Evolutionary conservation across 2,888 invertebrate genomes (phyloP).

Genomic region (Tenthredo notha): DNA sequence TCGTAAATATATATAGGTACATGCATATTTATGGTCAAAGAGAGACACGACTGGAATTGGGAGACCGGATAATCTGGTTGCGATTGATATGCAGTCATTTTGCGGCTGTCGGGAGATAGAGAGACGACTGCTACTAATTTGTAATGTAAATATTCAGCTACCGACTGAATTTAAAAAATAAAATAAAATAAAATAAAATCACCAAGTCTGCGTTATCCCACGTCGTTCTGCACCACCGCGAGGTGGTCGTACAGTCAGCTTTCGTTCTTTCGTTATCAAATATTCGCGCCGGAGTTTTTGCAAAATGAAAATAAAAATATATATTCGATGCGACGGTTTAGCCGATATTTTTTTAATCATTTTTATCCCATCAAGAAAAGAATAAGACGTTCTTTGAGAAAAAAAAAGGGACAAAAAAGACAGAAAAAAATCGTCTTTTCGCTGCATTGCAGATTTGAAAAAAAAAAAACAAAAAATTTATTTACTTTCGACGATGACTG

Average conservation of each 20-base stretch:
- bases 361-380: not conserved
- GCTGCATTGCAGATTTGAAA: not conserved
- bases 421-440: not conserved
- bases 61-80: constrained; percentile 10
- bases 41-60: not conserved
- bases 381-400: not conserved
- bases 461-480: not conserved
- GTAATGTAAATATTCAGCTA: constrained; percentile 62
- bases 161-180: constrained; percentile 30
- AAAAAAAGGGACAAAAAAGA: not conserved
- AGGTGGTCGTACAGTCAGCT: not conserved
- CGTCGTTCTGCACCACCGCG: constrained; percentile 31
- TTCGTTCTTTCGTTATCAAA: not conserved
- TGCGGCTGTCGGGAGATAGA: constrained; percentile 22
- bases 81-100: constrained; percentile 54
- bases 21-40: not conserved
- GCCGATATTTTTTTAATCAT: not conserved
- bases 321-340: not conserved
- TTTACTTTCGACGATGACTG: constrained; percentile 16
- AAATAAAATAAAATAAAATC: constrained; percentile 45
- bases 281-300: not conserved
- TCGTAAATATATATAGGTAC: not conserved
- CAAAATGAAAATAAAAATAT: not conserved
- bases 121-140: constrained; percentile 58
- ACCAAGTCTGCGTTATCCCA: constrained; percentile 51